These are phyloP conservation scores for Oscheius sp. DNA, from an alignment of 2,888 invertebrate genomes.

Conservation along the genomic window DNA sequence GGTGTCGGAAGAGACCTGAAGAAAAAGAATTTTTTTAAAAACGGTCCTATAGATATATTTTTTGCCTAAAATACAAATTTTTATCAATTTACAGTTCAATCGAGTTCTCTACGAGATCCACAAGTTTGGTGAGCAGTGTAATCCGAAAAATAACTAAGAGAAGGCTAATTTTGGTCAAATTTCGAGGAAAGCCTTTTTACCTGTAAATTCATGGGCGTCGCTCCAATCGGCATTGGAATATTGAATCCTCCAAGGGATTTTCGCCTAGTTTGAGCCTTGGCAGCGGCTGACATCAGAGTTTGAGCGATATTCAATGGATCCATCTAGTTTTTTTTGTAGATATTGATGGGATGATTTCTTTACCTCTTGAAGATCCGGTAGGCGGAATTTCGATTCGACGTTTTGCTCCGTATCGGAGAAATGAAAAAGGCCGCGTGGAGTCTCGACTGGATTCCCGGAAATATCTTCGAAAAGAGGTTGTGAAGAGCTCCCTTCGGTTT, in stretches of 20 bases:
- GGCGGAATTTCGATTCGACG: conserved; percentile 40
- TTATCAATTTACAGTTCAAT: too few species aligned
- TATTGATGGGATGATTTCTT: background rate
- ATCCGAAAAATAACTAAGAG: too few species aligned
- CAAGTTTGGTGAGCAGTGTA: too few species aligned
- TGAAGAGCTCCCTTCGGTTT: background rate
- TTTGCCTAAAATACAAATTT: too few species aligned
- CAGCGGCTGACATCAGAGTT: conserved; percentile 44
- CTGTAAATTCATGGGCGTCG: conserved; percentile 44
- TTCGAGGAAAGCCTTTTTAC: conserved; percentile 1
- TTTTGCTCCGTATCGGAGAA: conserved; percentile 45
- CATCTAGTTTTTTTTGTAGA: conserved; percentile 30
- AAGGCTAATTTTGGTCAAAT: too few species aligned
- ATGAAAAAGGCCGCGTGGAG: conserved; percentile 46
- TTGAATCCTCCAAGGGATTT: conserved; percentile 45
- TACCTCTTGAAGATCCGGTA: conserved; percentile 48
- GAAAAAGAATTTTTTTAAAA: too few species aligned
- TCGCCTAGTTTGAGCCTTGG: conserved; percentile 40
- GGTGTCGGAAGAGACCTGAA: conserved; percentile 23
- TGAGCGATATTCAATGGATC: conserved; percentile 45
- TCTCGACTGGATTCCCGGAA: conserved; percentile 3
- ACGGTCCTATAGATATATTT: background rate
- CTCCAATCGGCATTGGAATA: conserved; percentile 44
- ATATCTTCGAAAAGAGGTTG: background rate
- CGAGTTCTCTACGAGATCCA: too few species aligned